Conservation (phyloP, 2,888 invertebrate species). For the Strigamia transsilvanica region DNA sequence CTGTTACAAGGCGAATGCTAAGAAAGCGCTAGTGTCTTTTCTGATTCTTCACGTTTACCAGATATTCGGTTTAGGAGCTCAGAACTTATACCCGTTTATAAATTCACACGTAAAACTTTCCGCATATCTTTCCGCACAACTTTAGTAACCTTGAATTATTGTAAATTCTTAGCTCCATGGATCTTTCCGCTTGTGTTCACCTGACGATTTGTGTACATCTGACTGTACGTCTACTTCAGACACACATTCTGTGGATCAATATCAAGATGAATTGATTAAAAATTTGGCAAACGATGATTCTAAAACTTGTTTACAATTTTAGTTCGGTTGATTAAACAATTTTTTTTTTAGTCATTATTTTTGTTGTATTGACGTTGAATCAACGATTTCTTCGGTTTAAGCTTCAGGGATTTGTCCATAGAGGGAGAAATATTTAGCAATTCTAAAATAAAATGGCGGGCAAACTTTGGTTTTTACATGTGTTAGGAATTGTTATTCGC, state of each 20-base stretch:
- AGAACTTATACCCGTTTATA: neutral
- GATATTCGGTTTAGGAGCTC: neutral
- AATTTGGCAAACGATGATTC: neutral
- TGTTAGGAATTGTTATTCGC: neutral
- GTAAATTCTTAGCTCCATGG: neutral
- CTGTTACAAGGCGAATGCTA: neutral
- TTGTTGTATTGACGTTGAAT: no score
- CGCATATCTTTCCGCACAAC: no score
- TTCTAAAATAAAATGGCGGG: constrained; percentile 1
- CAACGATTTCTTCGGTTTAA: neutral
- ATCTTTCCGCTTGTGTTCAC: neutral
- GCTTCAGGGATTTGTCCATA: neutral
- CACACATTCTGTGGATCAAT: neutral
- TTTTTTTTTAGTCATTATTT: no score
- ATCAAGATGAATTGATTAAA: neutral
- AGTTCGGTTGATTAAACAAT: neutral
- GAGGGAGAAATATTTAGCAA: neutral
- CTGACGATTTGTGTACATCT: neutral
- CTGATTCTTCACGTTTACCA: constrained; percentile 30
- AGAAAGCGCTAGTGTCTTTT: neutral
- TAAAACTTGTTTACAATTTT: neutral
- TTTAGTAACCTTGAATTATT: neutral
- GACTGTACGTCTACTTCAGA: neutral
- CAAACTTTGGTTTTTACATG: constrained; percentile 1
- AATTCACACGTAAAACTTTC: neutral